A percentile compares a stretch with the other conserved stretches of the same genome.
Evolutionary conservation across 2,797 vertebrate species (phyloP).

Genomic region (Hydrophis major): DNA sequence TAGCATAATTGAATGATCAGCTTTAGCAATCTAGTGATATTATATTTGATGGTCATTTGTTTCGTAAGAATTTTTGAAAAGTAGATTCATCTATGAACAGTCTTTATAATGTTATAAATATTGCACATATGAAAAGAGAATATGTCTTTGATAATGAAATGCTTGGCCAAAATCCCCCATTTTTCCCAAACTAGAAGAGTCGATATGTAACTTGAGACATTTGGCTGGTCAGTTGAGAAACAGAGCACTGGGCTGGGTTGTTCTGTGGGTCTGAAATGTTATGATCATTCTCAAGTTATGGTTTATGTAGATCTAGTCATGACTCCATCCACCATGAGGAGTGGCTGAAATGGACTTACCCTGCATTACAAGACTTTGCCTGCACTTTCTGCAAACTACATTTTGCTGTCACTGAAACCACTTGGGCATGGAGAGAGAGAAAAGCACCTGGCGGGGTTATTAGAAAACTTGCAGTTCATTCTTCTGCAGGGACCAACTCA

Average conservation of each 20-base stretch:
- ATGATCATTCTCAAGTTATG: neutral
- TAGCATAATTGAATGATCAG: neutral
- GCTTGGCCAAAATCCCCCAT: neutral
- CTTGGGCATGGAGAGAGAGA: conserved; percentile 29
- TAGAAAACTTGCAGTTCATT: conserved; percentile 65
- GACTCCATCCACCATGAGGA: neutral
- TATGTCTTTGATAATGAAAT: neutral
- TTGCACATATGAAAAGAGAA: neutral
- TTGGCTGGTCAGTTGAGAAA: neutral
- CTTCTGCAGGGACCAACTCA: conserved; percentile 67
- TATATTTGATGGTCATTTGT: neutral
- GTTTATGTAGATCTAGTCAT: neutral
- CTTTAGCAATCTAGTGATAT: neutral
- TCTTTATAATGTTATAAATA: neutral
- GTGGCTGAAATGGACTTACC: neutral
- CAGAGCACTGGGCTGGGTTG: neutral
- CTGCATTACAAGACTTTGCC: neutral
- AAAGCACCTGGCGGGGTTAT: conserved; percentile 69
- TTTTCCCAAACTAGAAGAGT: no score
- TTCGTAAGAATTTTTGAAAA: neutral
- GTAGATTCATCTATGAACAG: neutral
- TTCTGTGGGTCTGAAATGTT: neutral
- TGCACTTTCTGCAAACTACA: neutral
- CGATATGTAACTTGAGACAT: neutral
- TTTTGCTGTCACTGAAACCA: conserved; percentile 6